A percentile compares a stretch with the other conserved stretches of the same genome.
These are phyloP conservation scores for Drosophila formosana DNA, from an alignment of 2,888 invertebrate species.

Conservation along the genomic window DNA sequence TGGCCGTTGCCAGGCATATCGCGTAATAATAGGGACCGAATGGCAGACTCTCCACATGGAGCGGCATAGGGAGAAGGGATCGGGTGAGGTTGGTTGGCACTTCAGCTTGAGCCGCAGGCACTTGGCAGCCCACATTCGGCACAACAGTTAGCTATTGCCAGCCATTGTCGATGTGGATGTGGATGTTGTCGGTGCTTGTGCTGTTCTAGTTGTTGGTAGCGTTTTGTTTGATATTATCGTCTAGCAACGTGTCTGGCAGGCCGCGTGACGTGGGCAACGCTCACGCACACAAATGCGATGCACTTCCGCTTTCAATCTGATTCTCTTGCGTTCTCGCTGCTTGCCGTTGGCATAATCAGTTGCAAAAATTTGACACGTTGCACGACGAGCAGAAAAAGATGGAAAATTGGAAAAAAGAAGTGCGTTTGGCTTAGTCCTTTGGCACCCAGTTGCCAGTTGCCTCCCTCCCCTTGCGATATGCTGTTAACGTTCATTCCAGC, in stretches of 20 bases:
- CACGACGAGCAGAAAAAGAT: slow-evolving; percentile 29
- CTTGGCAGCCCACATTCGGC: slow-evolving; percentile 58
- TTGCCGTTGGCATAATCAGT: slow-evolving; percentile 71
- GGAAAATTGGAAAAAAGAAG: slow-evolving; percentile 17
- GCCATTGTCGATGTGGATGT: slow-evolving; percentile 26
- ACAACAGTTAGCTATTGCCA: slow-evolving; percentile 18
- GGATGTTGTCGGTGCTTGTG: slow-evolving; percentile 20
- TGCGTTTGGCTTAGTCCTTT: slow-evolving; percentile 26
- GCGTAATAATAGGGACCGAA: slow-evolving; percentile 52
- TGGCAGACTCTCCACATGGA: not conserved
- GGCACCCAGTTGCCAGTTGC: not conserved
- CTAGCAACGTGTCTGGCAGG: slow-evolving; percentile 75
- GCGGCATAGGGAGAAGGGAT: not conserved
- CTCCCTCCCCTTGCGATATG: slow-evolving; percentile 23
- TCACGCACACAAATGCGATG: slow-evolving; percentile 20
- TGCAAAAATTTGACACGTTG: slow-evolving; percentile 70
- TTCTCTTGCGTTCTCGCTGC: not conserved
- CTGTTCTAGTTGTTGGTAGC: slow-evolving; percentile 42
- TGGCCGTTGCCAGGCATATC: slow-evolving; percentile 48
- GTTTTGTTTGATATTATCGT: slow-evolving; percentile 77
- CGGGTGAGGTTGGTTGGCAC: slow-evolving; percentile 13
- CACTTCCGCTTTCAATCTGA: not conserved
- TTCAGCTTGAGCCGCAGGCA: slow-evolving; percentile 58
- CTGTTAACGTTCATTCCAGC: slow-evolving; percentile 31
- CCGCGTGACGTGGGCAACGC: slow-evolving; percentile 48